Evolutionary conservation across 1,140 invertebrate genomes (phyloP), one percentile per base, ranked within the genome.

Genomic region (Platyscapa corneri): DNA sequence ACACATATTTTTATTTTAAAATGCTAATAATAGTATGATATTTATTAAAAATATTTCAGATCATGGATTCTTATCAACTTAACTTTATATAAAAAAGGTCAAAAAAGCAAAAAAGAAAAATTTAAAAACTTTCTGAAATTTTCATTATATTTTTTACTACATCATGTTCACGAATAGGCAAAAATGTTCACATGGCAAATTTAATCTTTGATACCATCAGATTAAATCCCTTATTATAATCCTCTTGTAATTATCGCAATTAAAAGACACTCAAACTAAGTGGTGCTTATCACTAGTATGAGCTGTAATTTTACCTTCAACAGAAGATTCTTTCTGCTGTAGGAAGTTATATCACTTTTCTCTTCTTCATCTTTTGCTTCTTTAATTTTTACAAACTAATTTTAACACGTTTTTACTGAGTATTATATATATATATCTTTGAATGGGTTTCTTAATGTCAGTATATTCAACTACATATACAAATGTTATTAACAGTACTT

Each of bases 181-280:
- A 32, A 12, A 18, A 16, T n/a, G 5, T n/a, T 23, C 53, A 23
- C 39, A 42, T 32, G 23, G 34, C 7, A 6, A 64, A 60, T 64
- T 78, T 78, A 70, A 32, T 20, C 60, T 70, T 82, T 82, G 65
- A 77, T 60, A 65, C 30, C 65, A 27, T 85, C 67, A 49, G 34
- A 67, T 46, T 34, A 74, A 75, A 64, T 74, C 56, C 78, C 53
- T 74, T 81, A 81, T 85, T 34, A 80, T 85, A 85, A 85, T 81
- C 53, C 34, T 49, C 67, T 85, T n/a, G 32, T 81, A 80, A 81
- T 85, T 81, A 75, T 85, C 77, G 65, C 78, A 81, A 85, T 85
- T 85, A 85, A 81, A 85, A 85, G 78, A 23, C 78, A 81, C 53
- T 81, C 77, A 85, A 85, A 81, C 77, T 85, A 85, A 81, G 49